Evolutionary conservation across 2,113 vertebrate species (phyloP), one percentile per base, ranked within the genome.

Genomic region (Ellobius talpinus): DNA sequence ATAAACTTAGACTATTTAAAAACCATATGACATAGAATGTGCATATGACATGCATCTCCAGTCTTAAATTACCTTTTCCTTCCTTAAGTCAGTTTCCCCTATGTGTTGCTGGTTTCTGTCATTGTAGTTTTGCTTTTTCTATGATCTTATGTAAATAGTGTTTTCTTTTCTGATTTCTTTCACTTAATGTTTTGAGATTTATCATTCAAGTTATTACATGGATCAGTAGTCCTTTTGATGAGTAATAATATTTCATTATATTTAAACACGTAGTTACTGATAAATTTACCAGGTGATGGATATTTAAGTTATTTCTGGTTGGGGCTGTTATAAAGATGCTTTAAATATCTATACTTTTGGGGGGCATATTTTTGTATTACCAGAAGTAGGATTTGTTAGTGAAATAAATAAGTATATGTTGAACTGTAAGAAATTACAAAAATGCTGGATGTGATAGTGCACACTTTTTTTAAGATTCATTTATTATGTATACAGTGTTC

Each of bases 241-340:
- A 91, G 8, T 50, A 86, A 52, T 91, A 77, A 52, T 95, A 92
- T 47, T 94, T 91, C 42, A 85, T 81, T 95, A 86, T 89, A 39
- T 89, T 50, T 61, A 95, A 5, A 23, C 47, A 77, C 4, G 61
- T 33, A 72, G n/a, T 89, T 47, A 52, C 21, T 90, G 92, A 84
- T 89, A 65, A 39, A 55, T 90, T 95, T 58, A 39, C 23, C 73
- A 89, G 36, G 77, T 94, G 65, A n/a, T 97, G 26, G 10, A 11
- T 50, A 79, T 96, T 96, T 90, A 89, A 76, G 7, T 87, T 95
- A 89, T 96, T 93, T 96, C 68, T 95, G 91, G 36, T 90, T 94
- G 81, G 33, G 39, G 39, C 47, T 85, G 42, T 93, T 94, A 88
- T 91, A 85, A 94, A 90, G 50, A 7, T 90, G 70, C 86, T 92